These are phyloP conservation scores for Oikopleura vanhoeffeni DNA, from an alignment of 23 tunicate genomes.

Conservation along the genomic window DNA sequence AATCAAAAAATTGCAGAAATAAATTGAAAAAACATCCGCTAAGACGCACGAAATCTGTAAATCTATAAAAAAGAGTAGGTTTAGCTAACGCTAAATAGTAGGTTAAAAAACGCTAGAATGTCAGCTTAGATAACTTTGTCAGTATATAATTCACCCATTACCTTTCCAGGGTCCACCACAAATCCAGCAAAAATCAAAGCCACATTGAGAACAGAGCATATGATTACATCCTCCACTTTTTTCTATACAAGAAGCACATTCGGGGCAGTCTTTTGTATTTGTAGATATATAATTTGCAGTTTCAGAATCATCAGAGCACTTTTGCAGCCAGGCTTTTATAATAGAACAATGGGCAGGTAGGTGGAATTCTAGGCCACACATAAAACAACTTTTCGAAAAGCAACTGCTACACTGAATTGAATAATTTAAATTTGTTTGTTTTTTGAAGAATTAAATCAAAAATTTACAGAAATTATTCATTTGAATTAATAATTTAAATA, in stretches of 20 bases:
- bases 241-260: conserved; percentile 59
- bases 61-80: too few relatives aligned
- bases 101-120: too few relatives aligned
- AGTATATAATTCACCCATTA: too few relatives aligned
- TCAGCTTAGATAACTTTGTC: too few relatives aligned
- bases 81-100: too few relatives aligned
- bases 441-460: too few relatives aligned
- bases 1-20: too few relatives aligned
- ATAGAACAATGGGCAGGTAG: conserved; percentile 59
- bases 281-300: conserved; percentile 87
- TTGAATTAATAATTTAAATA: too few relatives aligned
- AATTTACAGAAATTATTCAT: too few relatives aligned
- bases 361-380: conserved; percentile 66
- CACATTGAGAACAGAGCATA: conserved; percentile 59
- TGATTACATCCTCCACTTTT: conserved; percentile 94
- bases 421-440: too few relatives aligned
- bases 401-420: not conserved
- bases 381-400: not conserved
- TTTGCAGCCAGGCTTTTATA: conserved; percentile 45
- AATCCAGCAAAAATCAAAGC: conserved; percentile 74
- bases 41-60: too few relatives aligned
- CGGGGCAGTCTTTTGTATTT: conserved; percentile 78
- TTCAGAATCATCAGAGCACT: conserved; percentile 88
- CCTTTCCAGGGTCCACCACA: conserved; percentile 65
- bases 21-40: too few relatives aligned